These are phyloP conservation scores for Echeneis naucrates DNA, from an alignment of 2,797 vertebrate genomes.

Conservation along the genomic window DNA sequence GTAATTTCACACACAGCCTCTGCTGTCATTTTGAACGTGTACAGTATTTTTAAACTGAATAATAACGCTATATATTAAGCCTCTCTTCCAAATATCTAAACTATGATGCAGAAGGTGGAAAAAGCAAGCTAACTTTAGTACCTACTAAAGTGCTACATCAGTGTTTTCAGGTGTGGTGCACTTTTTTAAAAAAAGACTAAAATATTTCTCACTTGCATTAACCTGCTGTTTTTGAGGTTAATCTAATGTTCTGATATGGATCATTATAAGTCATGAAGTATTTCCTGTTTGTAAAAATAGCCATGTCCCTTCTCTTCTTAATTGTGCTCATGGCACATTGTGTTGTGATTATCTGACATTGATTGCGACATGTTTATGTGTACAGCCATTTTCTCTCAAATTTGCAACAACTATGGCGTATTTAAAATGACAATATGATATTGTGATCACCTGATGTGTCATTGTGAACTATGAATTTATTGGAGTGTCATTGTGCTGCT, in stretches of 20 bases:
- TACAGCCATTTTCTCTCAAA: not conserved
- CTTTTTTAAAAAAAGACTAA: constrained; percentile 16
- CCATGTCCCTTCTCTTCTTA: not conserved
- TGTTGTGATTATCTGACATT: constrained; percentile 21
- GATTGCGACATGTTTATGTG: constrained; percentile 21
- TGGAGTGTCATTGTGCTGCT: constrained; percentile 21
- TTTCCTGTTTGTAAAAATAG: constrained; percentile 44
- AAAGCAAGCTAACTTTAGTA: constrained; percentile 13
- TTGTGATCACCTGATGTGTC: constrained; percentile 8
- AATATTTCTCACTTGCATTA: constrained; percentile 14
- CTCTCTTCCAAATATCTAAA: not conserved
- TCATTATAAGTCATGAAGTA: constrained; percentile 34
- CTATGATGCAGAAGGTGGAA: constrained; percentile 3
- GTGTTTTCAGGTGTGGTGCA: constrained; percentile 8
- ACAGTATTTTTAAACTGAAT: constrained; percentile 34
- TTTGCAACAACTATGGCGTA: not conserved
- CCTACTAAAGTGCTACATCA: not conserved
- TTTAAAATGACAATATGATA: constrained; percentile 1
- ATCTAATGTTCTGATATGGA: constrained; percentile 7
- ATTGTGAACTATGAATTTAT: constrained; percentile 30
- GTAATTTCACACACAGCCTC: constrained; percentile 37
- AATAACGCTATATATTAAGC: constrained; percentile 30
- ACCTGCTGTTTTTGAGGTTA: constrained; percentile 7
- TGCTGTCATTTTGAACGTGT: constrained; percentile 17
- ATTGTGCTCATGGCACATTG: constrained; percentile 10